Base-by-base conservation (phyloP, 2,888 invertebrate genomes). In the Cenopis cana region DNA sequence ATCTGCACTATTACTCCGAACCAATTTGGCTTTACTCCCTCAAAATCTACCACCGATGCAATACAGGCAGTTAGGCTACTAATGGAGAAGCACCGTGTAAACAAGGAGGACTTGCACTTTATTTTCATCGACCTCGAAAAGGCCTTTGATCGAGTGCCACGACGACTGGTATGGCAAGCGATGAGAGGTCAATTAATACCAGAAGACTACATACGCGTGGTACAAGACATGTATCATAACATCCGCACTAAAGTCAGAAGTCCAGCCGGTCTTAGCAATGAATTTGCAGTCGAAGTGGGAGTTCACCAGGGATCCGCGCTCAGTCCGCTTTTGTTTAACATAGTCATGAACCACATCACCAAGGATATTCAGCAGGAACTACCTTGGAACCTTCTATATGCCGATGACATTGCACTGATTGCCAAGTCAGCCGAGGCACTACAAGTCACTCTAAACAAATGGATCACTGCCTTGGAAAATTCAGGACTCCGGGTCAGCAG, bases 191-290 rank as follows among this genome's bases (percentile, higher is more conserved):
- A 20, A 54, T 20, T 9, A 1, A 20, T 54, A 4, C 52, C 52
- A 10, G 52, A 54, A 20, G 1, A 10, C 11, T 54, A 54, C 20
- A 20, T 54, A 10, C 11, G 10, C 2, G 11, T 54, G 10, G 20
- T 54, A 18, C 52, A 54, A 11, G 52, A 54, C 11, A 54, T 54
- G 52, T 54, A 54, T n/a, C 52, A 20, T 11, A 10, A 54, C 20
- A 5, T 29, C 3, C 5, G 5, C 29, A 29, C 29, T 4, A 29
- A 29, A 5, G 29, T 12, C 9, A 18, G 11, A 20, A 54, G 24
- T 24, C 52, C 20, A 9, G 18, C 20, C 9, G 18, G 20, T 4
- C 11, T 24, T 3, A 54, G 20, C 24, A 11, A 20, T 1, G 52
- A 10, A 20, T 18, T 54, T 11, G 20, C 18, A 11, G 10, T 20